A percentile compares a stretch with the other conserved stretches of the same genome.
phyloP scores from a whole-genome alignment of 2,888 invertebrate genomes.

The Cotesia congregata region DNA sequence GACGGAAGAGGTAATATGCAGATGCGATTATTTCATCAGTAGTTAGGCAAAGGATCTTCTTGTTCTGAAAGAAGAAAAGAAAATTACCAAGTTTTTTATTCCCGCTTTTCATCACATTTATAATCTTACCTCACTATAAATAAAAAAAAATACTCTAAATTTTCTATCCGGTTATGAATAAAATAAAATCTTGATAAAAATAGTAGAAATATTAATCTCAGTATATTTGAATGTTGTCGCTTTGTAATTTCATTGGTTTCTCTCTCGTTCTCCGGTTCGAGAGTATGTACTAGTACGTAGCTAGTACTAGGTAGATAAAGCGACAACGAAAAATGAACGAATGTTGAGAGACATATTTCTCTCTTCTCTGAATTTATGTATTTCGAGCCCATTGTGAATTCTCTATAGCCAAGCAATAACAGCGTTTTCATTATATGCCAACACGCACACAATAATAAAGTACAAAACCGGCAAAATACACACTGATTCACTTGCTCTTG shows the following conservation, averaged over 20 bases:
- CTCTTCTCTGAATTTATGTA: slow-evolving; percentile 10
- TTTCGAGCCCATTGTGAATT: slow-evolving; percentile 60
- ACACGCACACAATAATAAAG: slow-evolving; percentile 23
- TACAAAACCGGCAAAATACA: slow-evolving; percentile 27
- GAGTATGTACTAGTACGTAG: slow-evolving; percentile 33
- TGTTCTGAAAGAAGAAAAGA: neutral
- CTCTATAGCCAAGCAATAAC: slow-evolving; percentile 67
- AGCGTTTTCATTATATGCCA: slow-evolving; percentile 65
- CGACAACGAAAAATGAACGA: neutral
- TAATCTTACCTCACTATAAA: too few relatives aligned
- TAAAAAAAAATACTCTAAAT: slow-evolving; percentile 9
- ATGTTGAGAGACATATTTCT: neutral
- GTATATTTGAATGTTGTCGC: slow-evolving; percentile 38
- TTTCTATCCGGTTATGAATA: too few relatives aligned
- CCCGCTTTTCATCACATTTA: neutral
- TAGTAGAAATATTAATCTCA: slow-evolving; percentile 65
- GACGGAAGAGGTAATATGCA: neutral
- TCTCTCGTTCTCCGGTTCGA: neutral
- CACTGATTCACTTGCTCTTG: slow-evolving; percentile 22
- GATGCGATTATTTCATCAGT: slow-evolving; percentile 15
- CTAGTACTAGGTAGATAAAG: neutral
- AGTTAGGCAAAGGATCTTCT: too few relatives aligned
- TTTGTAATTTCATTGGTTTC: slow-evolving; percentile 13
- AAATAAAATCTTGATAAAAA: slow-evolving; percentile 56
- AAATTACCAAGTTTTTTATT: slow-evolving; percentile 8